Percentiles rank a stretch among this genome's conserved stretches.
Evolutionary conservation across 2,797 vertebrate genomes (phyloP).

Genomic region (Silurus aristotelis): DNA sequence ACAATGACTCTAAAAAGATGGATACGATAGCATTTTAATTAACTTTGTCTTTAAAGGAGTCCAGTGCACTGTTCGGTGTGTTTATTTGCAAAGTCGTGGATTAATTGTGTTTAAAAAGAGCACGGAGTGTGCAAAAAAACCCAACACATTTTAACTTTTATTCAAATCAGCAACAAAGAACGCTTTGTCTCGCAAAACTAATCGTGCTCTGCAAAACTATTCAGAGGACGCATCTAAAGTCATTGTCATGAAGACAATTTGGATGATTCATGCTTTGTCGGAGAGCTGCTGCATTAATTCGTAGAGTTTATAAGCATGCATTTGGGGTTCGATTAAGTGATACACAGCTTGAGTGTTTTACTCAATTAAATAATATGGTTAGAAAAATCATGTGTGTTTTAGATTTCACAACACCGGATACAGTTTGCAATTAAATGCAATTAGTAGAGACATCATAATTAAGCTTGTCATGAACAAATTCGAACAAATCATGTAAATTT

Average conservation of each 20-base stretch:
- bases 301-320: background rate
- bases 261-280: constrained; percentile 37
- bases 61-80: constrained; percentile 38
- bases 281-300: background rate
- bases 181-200: constrained; percentile 40
- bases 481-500: constrained; percentile 24
- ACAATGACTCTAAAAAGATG: constrained; percentile 42
- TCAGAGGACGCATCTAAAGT: constrained; percentile 39
- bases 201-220: constrained; percentile 32
- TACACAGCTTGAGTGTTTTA: constrained; percentile 22
- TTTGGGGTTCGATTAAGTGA: constrained; percentile 11
- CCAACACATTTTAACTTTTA: constrained; percentile 26
- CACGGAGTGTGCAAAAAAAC: constrained; percentile 14
- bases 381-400: constrained; percentile 26
- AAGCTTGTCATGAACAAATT: constrained; percentile 30
- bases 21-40: constrained; percentile 59
- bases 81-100: constrained; percentile 53
- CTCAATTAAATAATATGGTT: constrained; percentile 26
- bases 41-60: constrained; percentile 42
- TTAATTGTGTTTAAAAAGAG: constrained; percentile 46
- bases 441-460: constrained; percentile 33
- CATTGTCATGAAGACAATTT: constrained; percentile 40
- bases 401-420: constrained; percentile 20
- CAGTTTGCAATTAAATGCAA: constrained; percentile 17
- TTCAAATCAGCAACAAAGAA: constrained; percentile 44